phyloP scores from a whole-genome alignment of 2,113 vertebrate species.

The Orthonyx spaldingii region DNA sequence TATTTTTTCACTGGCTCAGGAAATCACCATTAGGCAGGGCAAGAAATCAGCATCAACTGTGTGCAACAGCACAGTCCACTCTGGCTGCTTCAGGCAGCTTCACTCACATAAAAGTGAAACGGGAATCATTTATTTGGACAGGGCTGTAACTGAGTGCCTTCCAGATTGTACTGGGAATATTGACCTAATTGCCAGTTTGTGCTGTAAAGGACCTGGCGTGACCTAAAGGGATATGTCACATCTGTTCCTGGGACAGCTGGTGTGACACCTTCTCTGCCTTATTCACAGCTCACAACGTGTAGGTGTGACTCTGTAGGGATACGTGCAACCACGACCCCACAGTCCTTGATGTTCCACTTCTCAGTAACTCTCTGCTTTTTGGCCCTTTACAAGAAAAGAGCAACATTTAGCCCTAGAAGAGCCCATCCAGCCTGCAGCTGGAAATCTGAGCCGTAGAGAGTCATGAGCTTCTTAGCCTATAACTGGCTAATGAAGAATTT shows the following conservation, averaged over 20 bases:
- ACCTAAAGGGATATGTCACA: neutral
- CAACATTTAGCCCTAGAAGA: neutral
- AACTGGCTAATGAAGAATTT: neutral
- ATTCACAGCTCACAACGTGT: accelerated
- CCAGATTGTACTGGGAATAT: neutral
- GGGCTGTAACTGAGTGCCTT: neutral
- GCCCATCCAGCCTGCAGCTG: neutral
- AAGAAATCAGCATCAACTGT: neutral
- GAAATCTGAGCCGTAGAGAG: neutral
- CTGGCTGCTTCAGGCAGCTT: neutral
- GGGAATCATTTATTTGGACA: neutral
- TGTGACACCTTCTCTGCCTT: neutral
- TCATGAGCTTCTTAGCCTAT: neutral
- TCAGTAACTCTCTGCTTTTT: neutral
- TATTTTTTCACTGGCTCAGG: neutral
- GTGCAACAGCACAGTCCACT: neutral
- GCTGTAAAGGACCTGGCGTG: neutral
- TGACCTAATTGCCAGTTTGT: neutral
- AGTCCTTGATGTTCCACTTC: neutral
- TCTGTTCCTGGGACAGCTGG: neutral
- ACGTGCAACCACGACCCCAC: neutral
- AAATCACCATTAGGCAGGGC: neutral
- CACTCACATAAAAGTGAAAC: neutral
- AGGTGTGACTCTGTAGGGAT: neutral
- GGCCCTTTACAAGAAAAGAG: neutral